Conservation (phyloP, 2,888 invertebrate species). For the Morinoia aosen region DNA sequence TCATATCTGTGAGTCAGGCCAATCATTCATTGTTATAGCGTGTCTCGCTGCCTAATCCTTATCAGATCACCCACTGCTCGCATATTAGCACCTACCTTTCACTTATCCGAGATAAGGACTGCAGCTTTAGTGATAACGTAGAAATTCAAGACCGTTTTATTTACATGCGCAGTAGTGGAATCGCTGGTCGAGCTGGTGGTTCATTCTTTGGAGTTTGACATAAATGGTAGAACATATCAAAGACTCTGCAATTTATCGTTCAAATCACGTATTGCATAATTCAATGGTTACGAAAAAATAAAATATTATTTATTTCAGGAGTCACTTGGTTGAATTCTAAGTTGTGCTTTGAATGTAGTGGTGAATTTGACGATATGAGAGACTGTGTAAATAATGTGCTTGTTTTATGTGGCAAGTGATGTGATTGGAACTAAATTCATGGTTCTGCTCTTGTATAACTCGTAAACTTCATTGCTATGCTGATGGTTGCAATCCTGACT, state of each 20-base stretch:
- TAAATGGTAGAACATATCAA: too few relatives aligned
- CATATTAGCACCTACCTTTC: not conserved
- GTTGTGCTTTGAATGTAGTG: not conserved
- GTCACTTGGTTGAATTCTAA: not conserved
- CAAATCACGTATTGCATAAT: too few relatives aligned
- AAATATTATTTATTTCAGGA: too few relatives aligned
- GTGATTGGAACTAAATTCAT: not conserved
- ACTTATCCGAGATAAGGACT: constrained; percentile 6
- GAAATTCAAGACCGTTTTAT: not conserved
- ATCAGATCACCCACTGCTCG: not conserved
- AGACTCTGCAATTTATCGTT: too few relatives aligned
- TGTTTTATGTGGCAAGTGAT: not conserved
- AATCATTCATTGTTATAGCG: not conserved
- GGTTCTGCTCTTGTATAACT: not conserved
- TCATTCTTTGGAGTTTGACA: not conserved
- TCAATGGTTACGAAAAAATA: too few relatives aligned
- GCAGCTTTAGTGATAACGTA: not conserved
- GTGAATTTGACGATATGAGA: not conserved
- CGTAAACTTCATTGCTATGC: not conserved
- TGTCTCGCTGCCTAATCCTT: not conserved
- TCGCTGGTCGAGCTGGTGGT: not conserved
- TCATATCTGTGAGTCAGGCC: not conserved
- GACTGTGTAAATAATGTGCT: not conserved
- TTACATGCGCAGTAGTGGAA: not conserved
- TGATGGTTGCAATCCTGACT: not conserved